Conservation (phyloP, 2,888 invertebrate genomes). For the Laspeyria flexula region DNA sequence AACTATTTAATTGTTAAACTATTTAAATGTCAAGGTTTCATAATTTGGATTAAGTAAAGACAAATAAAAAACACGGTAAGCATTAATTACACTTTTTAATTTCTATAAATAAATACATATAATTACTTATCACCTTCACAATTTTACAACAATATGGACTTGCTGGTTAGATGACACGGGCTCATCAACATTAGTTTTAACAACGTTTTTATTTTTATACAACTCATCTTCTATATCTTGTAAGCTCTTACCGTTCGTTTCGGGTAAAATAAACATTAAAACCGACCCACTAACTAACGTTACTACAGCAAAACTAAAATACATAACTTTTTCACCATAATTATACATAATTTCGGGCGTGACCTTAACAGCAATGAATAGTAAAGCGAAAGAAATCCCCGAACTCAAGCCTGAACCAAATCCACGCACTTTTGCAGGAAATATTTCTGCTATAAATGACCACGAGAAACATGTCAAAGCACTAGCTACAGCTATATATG, state of each 20-base stretch:
- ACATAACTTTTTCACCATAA: slow-evolving; percentile 54
- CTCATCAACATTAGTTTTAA: background rate
- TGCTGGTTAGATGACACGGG: background rate
- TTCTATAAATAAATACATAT: no score
- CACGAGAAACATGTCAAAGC: slow-evolving; percentile 52
- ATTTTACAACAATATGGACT: background rate
- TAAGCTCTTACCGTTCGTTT: slow-evolving; percentile 87
- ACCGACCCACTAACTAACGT: slow-evolving; percentile 46
- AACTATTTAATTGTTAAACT: no score
- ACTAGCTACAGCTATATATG: slow-evolving; percentile 52
- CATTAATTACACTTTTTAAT: no score
- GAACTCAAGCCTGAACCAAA: slow-evolving; percentile 60
- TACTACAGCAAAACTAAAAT: slow-evolving; percentile 47
- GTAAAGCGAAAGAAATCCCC: slow-evolving; percentile 50
- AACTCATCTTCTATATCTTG: slow-evolving; percentile 86
- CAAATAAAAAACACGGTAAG: no score
- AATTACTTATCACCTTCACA: background rate
- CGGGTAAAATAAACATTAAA: slow-evolving; percentile 57
- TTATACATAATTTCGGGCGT: slow-evolving; percentile 51
- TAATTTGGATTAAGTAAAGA: no score
- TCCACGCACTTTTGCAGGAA: slow-evolving; percentile 59
- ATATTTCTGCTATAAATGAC: slow-evolving; percentile 64
- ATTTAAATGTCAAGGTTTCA: no score
- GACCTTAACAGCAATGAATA: slow-evolving; percentile 59
- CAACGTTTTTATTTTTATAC: slow-evolving; percentile 30